These are phyloP conservation scores for Drosophila azteca DNA, from an alignment of 1,140 invertebrate species.

Conservation along the genomic window DNA sequence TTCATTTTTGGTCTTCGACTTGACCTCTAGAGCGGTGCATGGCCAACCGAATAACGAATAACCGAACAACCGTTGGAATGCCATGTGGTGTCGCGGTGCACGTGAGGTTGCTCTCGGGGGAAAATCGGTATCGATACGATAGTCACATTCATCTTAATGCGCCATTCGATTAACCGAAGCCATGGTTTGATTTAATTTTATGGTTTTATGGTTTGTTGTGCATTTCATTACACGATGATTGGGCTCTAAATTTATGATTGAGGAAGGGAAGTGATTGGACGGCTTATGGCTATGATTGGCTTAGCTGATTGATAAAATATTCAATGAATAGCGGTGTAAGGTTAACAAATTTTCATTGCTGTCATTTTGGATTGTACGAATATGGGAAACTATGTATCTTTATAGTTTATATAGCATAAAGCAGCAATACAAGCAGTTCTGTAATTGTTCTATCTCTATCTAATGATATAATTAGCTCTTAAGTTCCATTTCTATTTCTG, in stretches of 20 bases:
- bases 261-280: constrained; percentile 21
- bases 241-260: constrained; percentile 32
- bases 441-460: too few relatives aligned
- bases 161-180: constrained; percentile 33
- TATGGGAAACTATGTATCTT: constrained; percentile 1
- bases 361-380: constrained; percentile 19
- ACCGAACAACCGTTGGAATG: constrained; percentile 54
- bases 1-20: constrained; percentile 21
- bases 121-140: constrained; percentile 14
- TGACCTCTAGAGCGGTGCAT: constrained; percentile 56
- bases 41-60: constrained; percentile 38
- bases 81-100: constrained; percentile 22
- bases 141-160: constrained; percentile 6
- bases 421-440: too few relatives aligned
- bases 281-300: not conserved
- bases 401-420: too few relatives aligned
- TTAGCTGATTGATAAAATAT: constrained; percentile 25
- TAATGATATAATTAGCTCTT: too few relatives aligned
- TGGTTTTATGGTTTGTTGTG: constrained; percentile 28
- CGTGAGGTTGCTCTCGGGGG: constrained; percentile 24
- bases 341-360: constrained; percentile 22
- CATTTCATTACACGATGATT: constrained; percentile 31
- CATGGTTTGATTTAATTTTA: constrained; percentile 34
- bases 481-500: too few relatives aligned
- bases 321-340: constrained; percentile 14